These are phyloP conservation scores for Blastobasis adustella DNA, from an alignment of 2,888 invertebrate genomes.

Conservation along the genomic window DNA sequence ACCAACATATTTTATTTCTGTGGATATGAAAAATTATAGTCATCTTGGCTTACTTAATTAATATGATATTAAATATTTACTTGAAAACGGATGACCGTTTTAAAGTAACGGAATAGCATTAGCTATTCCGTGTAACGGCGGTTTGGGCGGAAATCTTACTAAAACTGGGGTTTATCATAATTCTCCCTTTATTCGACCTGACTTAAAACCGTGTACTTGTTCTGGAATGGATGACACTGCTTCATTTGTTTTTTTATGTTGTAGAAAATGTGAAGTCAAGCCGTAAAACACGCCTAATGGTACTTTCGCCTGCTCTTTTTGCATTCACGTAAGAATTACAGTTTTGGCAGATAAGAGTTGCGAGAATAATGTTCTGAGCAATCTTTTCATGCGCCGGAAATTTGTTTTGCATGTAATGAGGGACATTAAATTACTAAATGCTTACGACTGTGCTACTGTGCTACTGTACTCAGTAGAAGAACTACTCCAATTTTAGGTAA, in stretches of 20 bases:
- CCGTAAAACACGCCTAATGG: conserved; percentile 11
- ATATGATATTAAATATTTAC: no score
- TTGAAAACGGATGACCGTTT: no score
- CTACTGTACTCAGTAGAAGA: no score
- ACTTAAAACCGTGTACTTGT: conserved; percentile 32
- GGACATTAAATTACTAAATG: no score
- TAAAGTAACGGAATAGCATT: no score
- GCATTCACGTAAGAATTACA: conserved; percentile 1
- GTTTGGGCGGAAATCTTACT: conserved; percentile 22
- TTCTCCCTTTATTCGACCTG: conserved; percentile 36
- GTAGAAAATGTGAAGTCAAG: conserved; percentile 6
- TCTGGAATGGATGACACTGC: conserved; percentile 20
- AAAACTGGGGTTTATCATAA: conserved; percentile 38
- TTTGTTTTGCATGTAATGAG: no score
- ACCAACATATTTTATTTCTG: no score
- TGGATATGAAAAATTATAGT: no score
- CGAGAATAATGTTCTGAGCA: neutral
- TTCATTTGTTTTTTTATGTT: conserved; percentile 8
- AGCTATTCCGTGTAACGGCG: neutral
- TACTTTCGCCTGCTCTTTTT: conserved; percentile 13
- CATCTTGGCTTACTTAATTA: no score
- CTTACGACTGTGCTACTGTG: no score
- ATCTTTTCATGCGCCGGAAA: no score
- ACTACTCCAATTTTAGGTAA: no score
- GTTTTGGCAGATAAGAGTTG: neutral